Percentiles rank a stretch among this genome's conserved stretches.
Evolutionary conservation across 1,140 invertebrate species (phyloP).

Genomic region (Hypsibius dujardini): DNA sequence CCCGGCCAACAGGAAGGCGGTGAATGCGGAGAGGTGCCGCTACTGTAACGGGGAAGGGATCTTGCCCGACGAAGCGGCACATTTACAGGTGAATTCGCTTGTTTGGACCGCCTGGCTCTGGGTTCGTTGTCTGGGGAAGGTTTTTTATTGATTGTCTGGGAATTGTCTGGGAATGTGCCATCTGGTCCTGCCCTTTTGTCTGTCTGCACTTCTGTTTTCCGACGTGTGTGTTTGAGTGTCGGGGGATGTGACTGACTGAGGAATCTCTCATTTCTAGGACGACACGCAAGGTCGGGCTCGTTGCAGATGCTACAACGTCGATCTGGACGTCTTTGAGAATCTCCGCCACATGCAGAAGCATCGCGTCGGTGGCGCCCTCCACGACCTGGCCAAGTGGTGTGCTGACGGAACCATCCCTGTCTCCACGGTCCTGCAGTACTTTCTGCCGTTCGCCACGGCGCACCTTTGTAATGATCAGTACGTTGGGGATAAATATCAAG

Average conservation of each 20-base stretch:
- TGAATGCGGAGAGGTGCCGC: conserved; percentile 21
- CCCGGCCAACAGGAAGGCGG: too few relatives aligned
- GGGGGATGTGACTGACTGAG: conserved; percentile 20
- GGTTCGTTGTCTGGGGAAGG: conserved; percentile 20
- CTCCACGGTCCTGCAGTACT: conserved; percentile 46
- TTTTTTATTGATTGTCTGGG: conserved; percentile 25
- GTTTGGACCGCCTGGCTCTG: conserved; percentile 24
- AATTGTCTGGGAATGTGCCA: conserved; percentile 24
- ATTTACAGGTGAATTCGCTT: conserved; percentile 39
- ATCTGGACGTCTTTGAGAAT: conserved; percentile 86
- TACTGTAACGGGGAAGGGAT: conserved; percentile 65
- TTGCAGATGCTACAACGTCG: conserved; percentile 41
- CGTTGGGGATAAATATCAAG: conserved; percentile 46
- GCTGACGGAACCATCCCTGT: conserved; percentile 23
- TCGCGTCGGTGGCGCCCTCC: conserved; percentile 26
- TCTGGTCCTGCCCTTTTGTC: too few relatives aligned
- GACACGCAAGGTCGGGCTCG: conserved; percentile 21
- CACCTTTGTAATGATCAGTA: conserved; percentile 62
- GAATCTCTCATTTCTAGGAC: too few relatives aligned
- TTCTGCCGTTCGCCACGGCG: conserved; percentile 59
- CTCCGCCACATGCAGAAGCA: conserved; percentile 51
- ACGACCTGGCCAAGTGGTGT: conserved; percentile 21
- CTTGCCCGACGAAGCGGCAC: conserved; percentile 79
- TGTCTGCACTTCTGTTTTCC: too few relatives aligned
- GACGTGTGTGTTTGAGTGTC: too few relatives aligned